Conservation (phyloP, 1,140 invertebrate species). For the Drosophila persimilis region DNA sequence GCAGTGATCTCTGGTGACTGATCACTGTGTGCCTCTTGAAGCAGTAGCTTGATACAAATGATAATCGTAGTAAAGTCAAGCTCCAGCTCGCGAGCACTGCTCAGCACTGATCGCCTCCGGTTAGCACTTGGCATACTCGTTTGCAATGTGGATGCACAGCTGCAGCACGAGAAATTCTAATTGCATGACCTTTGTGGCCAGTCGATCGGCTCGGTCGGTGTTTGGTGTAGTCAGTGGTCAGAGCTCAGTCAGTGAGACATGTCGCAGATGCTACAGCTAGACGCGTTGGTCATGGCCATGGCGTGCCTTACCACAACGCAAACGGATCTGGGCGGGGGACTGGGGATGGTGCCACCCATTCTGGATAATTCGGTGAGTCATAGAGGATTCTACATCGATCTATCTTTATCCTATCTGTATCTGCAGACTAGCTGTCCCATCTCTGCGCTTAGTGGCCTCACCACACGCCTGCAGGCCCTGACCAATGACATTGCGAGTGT, state of each 20-base stretch:
- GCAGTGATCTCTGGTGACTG: conserved; percentile 5
- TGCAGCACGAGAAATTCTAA: not conserved
- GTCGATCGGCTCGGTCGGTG: no score
- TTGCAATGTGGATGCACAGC: conserved; percentile 18
- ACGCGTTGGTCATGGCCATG: conserved; percentile 69
- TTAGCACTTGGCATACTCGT: conserved; percentile 36
- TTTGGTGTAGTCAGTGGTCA: not conserved
- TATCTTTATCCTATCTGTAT: not conserved
- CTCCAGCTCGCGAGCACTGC: not conserved
- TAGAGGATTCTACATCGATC: no score
- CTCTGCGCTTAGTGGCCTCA: conserved; percentile 39
- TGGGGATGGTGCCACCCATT: conserved; percentile 16
- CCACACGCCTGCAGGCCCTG: conserved; percentile 39
- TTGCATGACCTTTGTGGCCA: conserved; percentile 28
- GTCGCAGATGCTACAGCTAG: conserved; percentile 64
- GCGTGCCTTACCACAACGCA: conserved; percentile 67
- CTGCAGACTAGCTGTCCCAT: conserved; percentile 37
- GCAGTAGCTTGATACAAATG: no score
- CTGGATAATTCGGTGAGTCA: conserved; percentile 46
- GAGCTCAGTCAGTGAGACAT: conserved; percentile 21
- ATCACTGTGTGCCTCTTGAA: not conserved
- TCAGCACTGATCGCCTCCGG: not conserved
- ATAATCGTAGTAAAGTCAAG: no score
- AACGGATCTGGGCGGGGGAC: conserved; percentile 39
- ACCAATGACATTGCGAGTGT: conserved; percentile 33